A percentile compares a stretch with the other conserved stretches of the same genome.
phyloP scores from a whole-genome alignment of 2,888 invertebrate genomes.

The Luffia ferchaultella region DNA sequence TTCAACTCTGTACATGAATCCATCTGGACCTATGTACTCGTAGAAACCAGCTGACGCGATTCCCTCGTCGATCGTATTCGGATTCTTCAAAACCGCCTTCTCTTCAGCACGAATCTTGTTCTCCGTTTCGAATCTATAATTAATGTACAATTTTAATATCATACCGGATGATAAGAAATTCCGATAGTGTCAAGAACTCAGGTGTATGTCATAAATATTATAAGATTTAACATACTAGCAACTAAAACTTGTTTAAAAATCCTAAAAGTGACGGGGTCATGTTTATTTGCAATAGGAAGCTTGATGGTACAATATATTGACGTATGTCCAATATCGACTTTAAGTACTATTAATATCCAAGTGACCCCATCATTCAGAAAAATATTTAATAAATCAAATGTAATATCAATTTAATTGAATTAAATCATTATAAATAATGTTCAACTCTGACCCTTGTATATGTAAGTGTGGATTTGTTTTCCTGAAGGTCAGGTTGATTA shows the following conservation, averaged over 20 bases:
- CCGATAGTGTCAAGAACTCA: not conserved
- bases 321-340: no score
- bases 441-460: conserved; percentile 36
- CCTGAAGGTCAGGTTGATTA: conserved; percentile 30
- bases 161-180: not conserved
- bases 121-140: conserved; percentile 59
- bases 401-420: conserved; percentile 25
- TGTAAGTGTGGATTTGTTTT: not conserved
- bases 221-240: no score
- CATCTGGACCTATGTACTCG: conserved; percentile 62
- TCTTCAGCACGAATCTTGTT: conserved; percentile 63
- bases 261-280: no score
- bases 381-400: conserved; percentile 5
- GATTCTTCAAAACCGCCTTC: conserved; percentile 55
- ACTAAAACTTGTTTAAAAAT: no score
- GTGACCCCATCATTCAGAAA: not conserved
- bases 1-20: conserved; percentile 59
- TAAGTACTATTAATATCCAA: no score
- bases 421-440: conserved; percentile 38
- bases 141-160: conserved; percentile 9
- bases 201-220: conserved; percentile 4
- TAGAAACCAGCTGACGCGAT: conserved; percentile 59
- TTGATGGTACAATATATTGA: no score
- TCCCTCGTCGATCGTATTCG: conserved; percentile 54
- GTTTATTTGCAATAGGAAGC: not conserved